Conservation (phyloP, 2,113 vertebrate genomes). For the Desmodus rotundus region DNA sequence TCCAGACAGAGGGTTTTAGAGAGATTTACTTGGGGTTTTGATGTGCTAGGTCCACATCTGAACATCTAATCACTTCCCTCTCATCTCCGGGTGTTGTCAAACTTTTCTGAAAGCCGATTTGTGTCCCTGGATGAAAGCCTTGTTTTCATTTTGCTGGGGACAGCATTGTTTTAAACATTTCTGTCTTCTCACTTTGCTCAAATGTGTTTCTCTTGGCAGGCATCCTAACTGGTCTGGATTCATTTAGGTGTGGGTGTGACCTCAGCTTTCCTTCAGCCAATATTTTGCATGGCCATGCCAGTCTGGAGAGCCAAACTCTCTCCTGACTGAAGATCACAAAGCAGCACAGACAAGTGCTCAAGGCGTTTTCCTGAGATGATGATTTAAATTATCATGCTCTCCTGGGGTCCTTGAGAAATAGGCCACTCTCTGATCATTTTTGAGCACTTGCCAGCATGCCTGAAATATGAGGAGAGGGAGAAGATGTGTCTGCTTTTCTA, state of each 20-base stretch:
- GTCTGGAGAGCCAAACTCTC: constrained; percentile 50
- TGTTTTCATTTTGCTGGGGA: constrained; percentile 54
- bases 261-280: constrained; percentile 46
- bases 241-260: constrained; percentile 48
- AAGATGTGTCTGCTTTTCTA: constrained; percentile 79
- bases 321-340: constrained; percentile 51
- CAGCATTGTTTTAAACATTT: constrained; percentile 51
- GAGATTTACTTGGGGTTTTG: not conserved
- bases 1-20: not conserved
- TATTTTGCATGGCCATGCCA: constrained; percentile 68
- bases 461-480: constrained; percentile 78
- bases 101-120: constrained; percentile 8
- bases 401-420: constrained; percentile 80
- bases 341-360: constrained; percentile 71
- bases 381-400: constrained; percentile 80
- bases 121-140: not conserved
- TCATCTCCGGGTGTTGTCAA: constrained; percentile 1
- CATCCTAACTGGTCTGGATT: constrained; percentile 54
- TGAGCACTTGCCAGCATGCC: constrained; percentile 78
- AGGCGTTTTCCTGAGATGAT: constrained; percentile 78
- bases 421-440: constrained; percentile 80
- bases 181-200: constrained; percentile 31
- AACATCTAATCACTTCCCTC: not conserved
- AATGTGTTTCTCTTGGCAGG: constrained; percentile 65
- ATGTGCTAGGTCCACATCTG: not conserved